Conservation (phyloP, 2,888 invertebrate genomes). For the Crepidodera aurea region DNA sequence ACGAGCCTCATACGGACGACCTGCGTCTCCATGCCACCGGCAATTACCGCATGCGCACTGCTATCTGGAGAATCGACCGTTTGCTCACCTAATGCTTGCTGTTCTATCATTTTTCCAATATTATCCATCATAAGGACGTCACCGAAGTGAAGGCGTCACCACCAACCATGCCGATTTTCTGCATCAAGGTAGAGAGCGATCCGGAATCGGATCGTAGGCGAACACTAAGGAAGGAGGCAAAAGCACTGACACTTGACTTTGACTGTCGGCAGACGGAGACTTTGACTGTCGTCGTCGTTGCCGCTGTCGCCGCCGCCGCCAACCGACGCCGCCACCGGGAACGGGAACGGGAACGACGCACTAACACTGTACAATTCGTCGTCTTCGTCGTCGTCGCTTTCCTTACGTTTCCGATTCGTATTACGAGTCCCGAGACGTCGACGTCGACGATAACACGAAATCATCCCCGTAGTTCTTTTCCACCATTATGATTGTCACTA, state of each 20-base stretch:
- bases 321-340: constrained; percentile 17
- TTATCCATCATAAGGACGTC: constrained; percentile 64
- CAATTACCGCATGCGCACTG: constrained; percentile 58
- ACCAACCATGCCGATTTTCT: constrained; percentile 34
- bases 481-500: constrained; percentile 45
- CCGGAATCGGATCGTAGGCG: not conserved
- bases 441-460: constrained; percentile 38
- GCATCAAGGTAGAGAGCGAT: constrained; percentile 15
- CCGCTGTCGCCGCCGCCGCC: constrained; percentile 33
- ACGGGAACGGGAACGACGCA: constrained; percentile 23
- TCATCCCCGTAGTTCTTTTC: constrained; percentile 43
- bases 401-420: not conserved
- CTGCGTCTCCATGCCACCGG: constrained; percentile 59
- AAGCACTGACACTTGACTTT: constrained; percentile 32
- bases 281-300: constrained; percentile 42
- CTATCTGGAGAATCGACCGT: constrained; percentile 63
- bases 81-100: constrained; percentile 65
- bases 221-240: not conserved
- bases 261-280: not conserved
- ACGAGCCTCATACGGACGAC: constrained; percentile 62
- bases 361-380: constrained; percentile 15
- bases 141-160: constrained; percentile 46
- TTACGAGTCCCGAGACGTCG: constrained; percentile 26
- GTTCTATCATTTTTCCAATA: constrained; percentile 69
- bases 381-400: constrained; percentile 17